Evolutionary conservation across 2,113 vertebrate genomes (phyloP).

Genomic region (Pan troglodytes): NHGRI_mPanTro3-v2.1_pri NC_072421.2:14897001-14897500

Average conservation of each 20-base stretch:
- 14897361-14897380: constrained; percentile 63
- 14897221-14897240: constrained; percentile 45
- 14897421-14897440: constrained; percentile 49
- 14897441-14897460: constrained; percentile 64
- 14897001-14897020: neutral
- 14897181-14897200: constrained; percentile 26
- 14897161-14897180: neutral
- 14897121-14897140: neutral
- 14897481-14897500: constrained; percentile 66
- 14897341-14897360: constrained; percentile 37
- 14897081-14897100: neutral
- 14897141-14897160: neutral
- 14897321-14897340: constrained; percentile 13
- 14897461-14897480: constrained; percentile 48
- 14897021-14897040: neutral
- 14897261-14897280: constrained; percentile 60
- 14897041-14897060: neutral
- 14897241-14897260: constrained; percentile 65
- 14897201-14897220: constrained; percentile 22
- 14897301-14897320: constrained; percentile 43
- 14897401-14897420: constrained; percentile 59
- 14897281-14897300: constrained; percentile 13
- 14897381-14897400: constrained; percentile 65
- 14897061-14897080: neutral
- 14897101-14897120: neutral